Evolutionary conservation across 1,140 invertebrate genomes (phyloP).

Genomic region (Temnothorax curvispinosus): DNA sequence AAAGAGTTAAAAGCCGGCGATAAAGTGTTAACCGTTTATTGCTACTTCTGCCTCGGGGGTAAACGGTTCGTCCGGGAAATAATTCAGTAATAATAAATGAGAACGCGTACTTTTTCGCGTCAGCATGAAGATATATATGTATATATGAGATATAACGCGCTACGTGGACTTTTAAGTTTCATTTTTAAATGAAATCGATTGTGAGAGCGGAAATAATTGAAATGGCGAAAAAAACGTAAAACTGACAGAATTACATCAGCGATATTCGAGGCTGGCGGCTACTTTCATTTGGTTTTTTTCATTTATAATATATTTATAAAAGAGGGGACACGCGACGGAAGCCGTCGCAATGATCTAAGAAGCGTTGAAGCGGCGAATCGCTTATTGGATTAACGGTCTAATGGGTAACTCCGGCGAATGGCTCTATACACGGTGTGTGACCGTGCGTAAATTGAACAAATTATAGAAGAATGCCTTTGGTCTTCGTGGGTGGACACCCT

Average conservation of each 20-base stretch:
- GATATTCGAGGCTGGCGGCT: neutral
- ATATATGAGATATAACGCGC: neutral
- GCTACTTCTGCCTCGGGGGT: slow-evolving; percentile 17
- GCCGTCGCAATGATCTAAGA: slow-evolving; percentile 25
- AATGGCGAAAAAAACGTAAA: neutral
- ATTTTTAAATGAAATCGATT: neutral
- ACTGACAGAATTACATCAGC: neutral
- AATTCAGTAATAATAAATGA: slow-evolving; percentile 7
- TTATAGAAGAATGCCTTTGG: slow-evolving; percentile 83
- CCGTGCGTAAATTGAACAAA: slow-evolving; percentile 84
- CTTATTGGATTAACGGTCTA: slow-evolving; percentile 83
- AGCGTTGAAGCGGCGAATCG: slow-evolving; percentile 68
- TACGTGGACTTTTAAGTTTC: neutral
- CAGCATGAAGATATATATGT: neutral
- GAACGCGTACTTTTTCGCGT: neutral
- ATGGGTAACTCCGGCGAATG: slow-evolving; percentile 83
- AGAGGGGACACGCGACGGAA: neutral
- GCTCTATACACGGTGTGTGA: slow-evolving; percentile 78
- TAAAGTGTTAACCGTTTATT: slow-evolving; percentile 43
- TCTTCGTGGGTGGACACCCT: slow-evolving; percentile 75
- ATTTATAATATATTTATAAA: neutral
- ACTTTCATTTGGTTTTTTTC: neutral
- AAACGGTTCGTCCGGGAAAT: slow-evolving; percentile 22
- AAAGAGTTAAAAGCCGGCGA: slow-evolving; percentile 39
- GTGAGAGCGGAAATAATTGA: neutral